Evolutionary conservation across 2,113 vertebrate genomes (phyloP), one percentile per base, ranked within the genome.

Genomic region (Protomyctophum bolini): DNA sequence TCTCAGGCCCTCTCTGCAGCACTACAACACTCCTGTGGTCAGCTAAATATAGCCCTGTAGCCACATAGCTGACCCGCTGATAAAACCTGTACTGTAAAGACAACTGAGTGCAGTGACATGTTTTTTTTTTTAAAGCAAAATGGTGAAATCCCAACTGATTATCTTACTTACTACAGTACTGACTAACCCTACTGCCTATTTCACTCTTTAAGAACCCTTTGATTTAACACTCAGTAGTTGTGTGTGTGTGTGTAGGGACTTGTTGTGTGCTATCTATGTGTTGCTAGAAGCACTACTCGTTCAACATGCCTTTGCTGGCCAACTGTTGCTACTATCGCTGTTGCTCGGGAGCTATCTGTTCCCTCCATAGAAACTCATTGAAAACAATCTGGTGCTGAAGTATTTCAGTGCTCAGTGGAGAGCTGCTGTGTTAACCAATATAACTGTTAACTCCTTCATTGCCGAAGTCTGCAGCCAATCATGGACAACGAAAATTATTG

Each of bases 351-450:
- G 86, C 83, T 86, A 71, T 87, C 87, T 10, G 75, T 76, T 66
- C 48, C 1, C 28, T 1, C 78, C 81, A 63, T 86, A 73, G 81
- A 82, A 62, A 76, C 69, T 4, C 78, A 72, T 56, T 70, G 59
- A 33, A 11, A 78, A 21, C 56, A 8, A 73, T 62, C 80, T 79
- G 86, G 86, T 91, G 86, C 88, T 89, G 88, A 87, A 89, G 72
- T 63, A 47, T 77, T 68, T 2, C 6, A 70, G 67, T 66, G 64
- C 74, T 75, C 60, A 67, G 55, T 14, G 55, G 56, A 29, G 54
- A 8, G 11, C 14, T 28, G 59, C 51, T 51, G 21, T 6, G 15
- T 10, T 2, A 58, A 45, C 33, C 69, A 62, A 57, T 57, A 79
- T 46, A 69, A 41, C 76, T 73, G 60, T 87, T 87, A 82, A 90